Percentiles rank a stretch among this genome's conserved stretches.
These are phyloP conservation scores for Meloidogyne exigua DNA, from an alignment of 1,140 invertebrate genomes.

Conservation along the genomic window DNA sequence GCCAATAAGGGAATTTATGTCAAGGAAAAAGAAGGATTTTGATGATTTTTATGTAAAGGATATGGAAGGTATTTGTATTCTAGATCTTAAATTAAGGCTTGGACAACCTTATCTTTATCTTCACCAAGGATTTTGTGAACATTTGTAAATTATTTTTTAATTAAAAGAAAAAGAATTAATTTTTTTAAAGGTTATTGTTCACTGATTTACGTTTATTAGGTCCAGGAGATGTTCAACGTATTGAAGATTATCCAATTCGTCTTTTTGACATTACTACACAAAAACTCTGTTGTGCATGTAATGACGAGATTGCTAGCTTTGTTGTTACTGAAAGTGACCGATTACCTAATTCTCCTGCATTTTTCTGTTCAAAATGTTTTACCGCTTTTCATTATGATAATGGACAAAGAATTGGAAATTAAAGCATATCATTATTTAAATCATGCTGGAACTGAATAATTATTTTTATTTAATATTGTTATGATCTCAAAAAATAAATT, in stretches of 20 bases:
- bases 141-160: conserved; percentile 53
- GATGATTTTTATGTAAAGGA: conserved; percentile 49
- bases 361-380: conserved; percentile 54
- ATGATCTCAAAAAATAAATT: not conserved
- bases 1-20: conserved; percentile 63
- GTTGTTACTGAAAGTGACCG: conserved; percentile 58
- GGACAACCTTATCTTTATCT: conserved; percentile 66
- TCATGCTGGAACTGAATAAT: conserved; percentile 48
- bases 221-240: conserved; percentile 39
- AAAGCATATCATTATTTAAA: conserved; percentile 54
- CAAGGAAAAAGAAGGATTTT: conserved; percentile 45
- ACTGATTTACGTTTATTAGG: conserved; percentile 60
- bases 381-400: conserved; percentile 50
- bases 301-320: conserved; percentile 48
- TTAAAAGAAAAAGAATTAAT: not conserved
- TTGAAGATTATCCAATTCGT: conserved; percentile 49
- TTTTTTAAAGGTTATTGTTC: conserved; percentile 54
- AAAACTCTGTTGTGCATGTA: conserved; percentile 42
- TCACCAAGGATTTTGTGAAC: conserved; percentile 67
- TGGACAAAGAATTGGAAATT: conserved; percentile 43
- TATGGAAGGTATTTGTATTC: conserved; percentile 64
- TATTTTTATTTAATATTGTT: conserved; percentile 2
- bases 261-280: conserved; percentile 45
- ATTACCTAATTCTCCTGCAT: conserved; percentile 44
- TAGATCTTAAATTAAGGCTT: conserved; percentile 65